A percentile compares a stretch with the other conserved stretches of the same genome.
Conservation (phyloP, 2,113 vertebrate genomes). For the Leiothrix lutea region DNA sequence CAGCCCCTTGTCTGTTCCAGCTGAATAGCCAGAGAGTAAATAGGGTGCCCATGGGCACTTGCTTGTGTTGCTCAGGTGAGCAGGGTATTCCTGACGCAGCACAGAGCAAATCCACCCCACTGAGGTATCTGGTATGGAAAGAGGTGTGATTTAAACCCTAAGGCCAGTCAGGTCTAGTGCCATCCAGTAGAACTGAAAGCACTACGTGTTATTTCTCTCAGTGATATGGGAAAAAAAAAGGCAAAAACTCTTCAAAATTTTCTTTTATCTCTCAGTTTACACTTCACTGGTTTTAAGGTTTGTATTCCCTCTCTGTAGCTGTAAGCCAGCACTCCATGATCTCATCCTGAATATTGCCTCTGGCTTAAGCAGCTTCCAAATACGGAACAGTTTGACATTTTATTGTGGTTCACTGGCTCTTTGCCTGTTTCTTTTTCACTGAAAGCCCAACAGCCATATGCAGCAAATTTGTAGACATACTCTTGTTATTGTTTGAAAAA, state of each 20-base stretch:
- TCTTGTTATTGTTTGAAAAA: conserved; percentile 30
- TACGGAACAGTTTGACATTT: conserved; percentile 60
- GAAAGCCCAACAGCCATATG: conserved; percentile 14
- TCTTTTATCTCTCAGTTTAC: neutral
- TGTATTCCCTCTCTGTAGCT: neutral
- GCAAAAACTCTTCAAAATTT: neutral
- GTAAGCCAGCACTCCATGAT: neutral
- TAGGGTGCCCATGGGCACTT: neutral
- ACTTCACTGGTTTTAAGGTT: neutral
- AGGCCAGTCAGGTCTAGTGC: neutral
- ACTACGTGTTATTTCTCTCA: neutral
- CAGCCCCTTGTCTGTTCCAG: neutral
- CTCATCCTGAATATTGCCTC: conserved; percentile 38
- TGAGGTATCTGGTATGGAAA: neutral
- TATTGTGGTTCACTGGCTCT: conserved; percentile 17
- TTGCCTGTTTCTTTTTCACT: conserved; percentile 3
- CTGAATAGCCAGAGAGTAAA: neutral
- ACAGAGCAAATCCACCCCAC: neutral
- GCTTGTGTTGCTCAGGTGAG: neutral
- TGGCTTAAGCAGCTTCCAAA: conserved; percentile 51
- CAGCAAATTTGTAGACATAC: neutral
- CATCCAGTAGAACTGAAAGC: neutral
- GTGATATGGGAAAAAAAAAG: neutral
- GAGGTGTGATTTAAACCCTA: neutral
- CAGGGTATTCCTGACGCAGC: neutral